Evolutionary conservation across 2,888 invertebrate species (phyloP).

Genomic region (Acleris emargana): DNA sequence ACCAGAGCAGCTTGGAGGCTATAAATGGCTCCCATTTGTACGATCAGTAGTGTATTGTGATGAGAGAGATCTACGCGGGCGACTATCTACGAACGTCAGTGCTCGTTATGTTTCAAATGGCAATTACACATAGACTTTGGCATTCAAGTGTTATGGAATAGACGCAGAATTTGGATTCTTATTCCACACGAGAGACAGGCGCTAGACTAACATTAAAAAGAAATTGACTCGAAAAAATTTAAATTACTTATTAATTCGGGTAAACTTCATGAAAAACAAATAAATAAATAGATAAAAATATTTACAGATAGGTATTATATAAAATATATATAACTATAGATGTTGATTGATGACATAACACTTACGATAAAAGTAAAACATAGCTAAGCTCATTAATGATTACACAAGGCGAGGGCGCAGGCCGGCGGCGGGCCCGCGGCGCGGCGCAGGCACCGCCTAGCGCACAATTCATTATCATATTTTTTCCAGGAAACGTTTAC

Average conservation of each 20-base stretch:
- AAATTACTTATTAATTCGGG: constrained; percentile 65
- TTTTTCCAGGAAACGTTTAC: constrained; percentile 73
- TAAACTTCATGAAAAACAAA: constrained; percentile 79
- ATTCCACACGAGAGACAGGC: constrained; percentile 34
- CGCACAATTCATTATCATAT: constrained; percentile 72
- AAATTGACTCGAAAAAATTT: constrained; percentile 35
- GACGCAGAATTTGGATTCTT: constrained; percentile 41
- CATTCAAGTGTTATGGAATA: constrained; percentile 71
- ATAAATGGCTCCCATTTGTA: constrained; percentile 79
- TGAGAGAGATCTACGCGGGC: constrained; percentile 69
- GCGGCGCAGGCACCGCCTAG: constrained; percentile 45
- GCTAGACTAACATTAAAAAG: constrained; percentile 35
- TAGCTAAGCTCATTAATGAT: constrained; percentile 84
- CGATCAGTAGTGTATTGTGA: constrained; percentile 78
- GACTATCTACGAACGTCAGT: constrained; percentile 63
- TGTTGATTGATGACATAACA: constrained; percentile 83
- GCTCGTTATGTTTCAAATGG: constrained; percentile 65
- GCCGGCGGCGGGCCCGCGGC: constrained; percentile 42
- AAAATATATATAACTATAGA: constrained; percentile 69
- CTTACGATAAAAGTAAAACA: constrained; percentile 82
- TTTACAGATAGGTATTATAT: constrained; percentile 71
- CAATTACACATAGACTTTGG: constrained; percentile 80
- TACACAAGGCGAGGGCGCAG: constrained; percentile 76
- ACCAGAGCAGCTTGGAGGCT: constrained; percentile 81
- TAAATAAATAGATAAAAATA: constrained; percentile 77